Percentiles rank a stretch among this genome's conserved stretches.
Evolutionary conservation across 2,888 invertebrate species (phyloP).

Genomic region (Tinea semifulvella): DNA sequence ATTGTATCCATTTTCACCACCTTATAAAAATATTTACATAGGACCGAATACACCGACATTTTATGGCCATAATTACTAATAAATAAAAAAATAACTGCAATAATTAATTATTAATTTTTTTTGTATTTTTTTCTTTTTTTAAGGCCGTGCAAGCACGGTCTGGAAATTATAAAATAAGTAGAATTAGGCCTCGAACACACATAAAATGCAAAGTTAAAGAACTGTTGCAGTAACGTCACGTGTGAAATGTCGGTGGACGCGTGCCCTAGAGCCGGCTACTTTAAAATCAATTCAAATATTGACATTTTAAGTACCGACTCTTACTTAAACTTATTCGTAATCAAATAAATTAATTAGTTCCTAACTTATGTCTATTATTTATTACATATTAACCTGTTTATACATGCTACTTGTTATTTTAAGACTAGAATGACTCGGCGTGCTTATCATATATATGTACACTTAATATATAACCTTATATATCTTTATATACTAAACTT

Average conservation of each 20-base stretch:
- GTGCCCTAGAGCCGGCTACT: neutral
- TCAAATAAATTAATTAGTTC: neutral
- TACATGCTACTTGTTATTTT: constrained; percentile 9
- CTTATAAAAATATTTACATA: constrained; percentile 6
- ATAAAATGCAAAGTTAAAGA: neutral
- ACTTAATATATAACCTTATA: neutral
- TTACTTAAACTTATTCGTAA: too few relatives aligned
- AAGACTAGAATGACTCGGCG: constrained; percentile 10
- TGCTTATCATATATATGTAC: neutral
- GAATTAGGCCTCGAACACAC: too few relatives aligned
- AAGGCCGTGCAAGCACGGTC: too few relatives aligned
- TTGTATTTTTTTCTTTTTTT: constrained; percentile 4
- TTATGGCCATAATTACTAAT: too few relatives aligned
- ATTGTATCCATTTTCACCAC: neutral
- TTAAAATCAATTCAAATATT: too few relatives aligned
- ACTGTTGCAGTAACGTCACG: neutral
- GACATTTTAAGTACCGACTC: too few relatives aligned
- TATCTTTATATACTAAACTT: constrained; percentile 1
- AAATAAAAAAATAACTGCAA: too few relatives aligned
- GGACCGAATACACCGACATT: constrained; percentile 5
- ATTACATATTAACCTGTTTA: neutral
- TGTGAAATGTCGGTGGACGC: constrained; percentile 3
- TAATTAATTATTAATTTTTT: neutral
- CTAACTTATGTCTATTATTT: neutral
- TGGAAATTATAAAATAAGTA: too few relatives aligned